Evolutionary conservation across 2,797 vertebrate species (phyloP).

Genomic region (Craterocephalus amniculus): DNA sequence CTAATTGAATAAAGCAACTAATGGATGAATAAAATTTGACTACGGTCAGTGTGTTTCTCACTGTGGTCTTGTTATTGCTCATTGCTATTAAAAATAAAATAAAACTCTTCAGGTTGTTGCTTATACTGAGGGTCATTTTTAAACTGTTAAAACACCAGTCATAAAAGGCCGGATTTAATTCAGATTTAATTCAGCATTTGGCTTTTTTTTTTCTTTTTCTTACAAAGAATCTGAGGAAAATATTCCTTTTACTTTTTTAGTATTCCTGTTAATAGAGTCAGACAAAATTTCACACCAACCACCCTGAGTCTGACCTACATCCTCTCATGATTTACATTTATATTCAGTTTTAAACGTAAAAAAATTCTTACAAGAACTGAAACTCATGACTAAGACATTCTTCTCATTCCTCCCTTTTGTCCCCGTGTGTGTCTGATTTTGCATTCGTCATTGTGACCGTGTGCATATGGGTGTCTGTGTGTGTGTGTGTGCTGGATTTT

Average conservation of each 20-base stretch:
- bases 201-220: too few species aligned
- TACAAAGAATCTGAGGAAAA: too few species aligned
- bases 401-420: constrained; percentile 30
- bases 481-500: constrained; percentile 11
- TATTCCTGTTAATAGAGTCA: neutral
- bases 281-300: too few species aligned
- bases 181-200: too few species aligned
- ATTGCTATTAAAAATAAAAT: too few species aligned
- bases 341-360: neutral
- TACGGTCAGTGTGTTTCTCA: neutral
- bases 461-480: neutral
- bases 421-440: constrained; percentile 12
- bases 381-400: constrained; percentile 57
- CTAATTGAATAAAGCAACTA: neutral
- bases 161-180: neutral
- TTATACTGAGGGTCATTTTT: neutral
- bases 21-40: neutral
- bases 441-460: constrained; percentile 4
- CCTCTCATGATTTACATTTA: neutral
- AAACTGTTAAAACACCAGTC: neutral
- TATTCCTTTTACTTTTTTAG: neutral
- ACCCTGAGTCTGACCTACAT: neutral
- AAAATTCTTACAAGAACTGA: constrained; percentile 49
- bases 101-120: neutral
- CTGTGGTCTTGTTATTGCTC: too few species aligned